Conservation (phyloP, 2,888 invertebrate species). For the Drosophila trichaetosa region DNA sequence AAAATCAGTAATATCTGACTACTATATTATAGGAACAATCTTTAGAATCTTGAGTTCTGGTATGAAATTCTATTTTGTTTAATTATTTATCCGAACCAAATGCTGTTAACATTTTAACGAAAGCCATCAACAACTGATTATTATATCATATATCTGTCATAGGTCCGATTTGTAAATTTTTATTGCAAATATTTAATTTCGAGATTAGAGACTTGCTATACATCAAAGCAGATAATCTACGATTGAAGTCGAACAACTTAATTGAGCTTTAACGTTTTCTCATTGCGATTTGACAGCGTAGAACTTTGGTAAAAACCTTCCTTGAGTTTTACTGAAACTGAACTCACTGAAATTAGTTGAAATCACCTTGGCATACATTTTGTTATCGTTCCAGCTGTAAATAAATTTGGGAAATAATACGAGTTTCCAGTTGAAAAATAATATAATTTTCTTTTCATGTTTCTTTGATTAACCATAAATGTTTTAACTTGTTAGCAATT, state of each 20-base stretch:
- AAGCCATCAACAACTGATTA: too few relatives aligned
- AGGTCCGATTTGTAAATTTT: neutral
- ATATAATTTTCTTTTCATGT: neutral
- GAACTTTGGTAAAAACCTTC: neutral
- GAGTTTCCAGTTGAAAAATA: neutral
- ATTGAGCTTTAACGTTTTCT: neutral
- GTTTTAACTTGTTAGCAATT: neutral
- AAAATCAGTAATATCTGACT: neutral
- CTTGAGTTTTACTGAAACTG: neutral
- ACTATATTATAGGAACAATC: neutral
- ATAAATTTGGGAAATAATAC: neutral
- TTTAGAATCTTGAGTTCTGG: neutral
- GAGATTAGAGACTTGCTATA: neutral
- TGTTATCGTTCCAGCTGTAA: neutral
- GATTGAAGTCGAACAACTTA: neutral
- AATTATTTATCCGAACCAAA: too few relatives aligned
- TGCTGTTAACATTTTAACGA: too few relatives aligned
- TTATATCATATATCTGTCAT: neutral
- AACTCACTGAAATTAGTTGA: neutral
- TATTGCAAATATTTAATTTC: neutral
- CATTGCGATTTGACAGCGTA: neutral
- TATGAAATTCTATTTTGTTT: too few relatives aligned
- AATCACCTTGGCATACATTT: neutral
- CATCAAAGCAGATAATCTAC: neutral
- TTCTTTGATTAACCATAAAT: neutral